These are phyloP conservation scores for Scomberomorus guttatus DNA, from an alignment of 2,797 vertebrate genomes.

Conservation along the genomic window DNA sequence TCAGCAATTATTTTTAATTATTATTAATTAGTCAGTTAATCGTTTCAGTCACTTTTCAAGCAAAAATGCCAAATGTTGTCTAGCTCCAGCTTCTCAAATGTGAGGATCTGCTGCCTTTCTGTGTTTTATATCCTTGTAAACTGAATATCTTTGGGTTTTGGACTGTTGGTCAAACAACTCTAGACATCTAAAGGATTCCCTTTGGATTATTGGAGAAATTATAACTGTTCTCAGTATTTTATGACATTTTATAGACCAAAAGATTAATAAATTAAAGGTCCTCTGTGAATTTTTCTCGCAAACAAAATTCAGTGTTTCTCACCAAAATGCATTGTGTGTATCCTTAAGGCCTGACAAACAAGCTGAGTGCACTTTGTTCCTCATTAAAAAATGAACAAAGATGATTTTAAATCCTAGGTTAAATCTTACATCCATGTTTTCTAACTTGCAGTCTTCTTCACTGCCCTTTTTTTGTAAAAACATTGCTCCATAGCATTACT, in stretches of 20 bases:
- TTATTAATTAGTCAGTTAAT: conserved; percentile 4
- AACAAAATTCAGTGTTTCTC: background rate
- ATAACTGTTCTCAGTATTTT: background rate
- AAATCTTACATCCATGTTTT: background rate
- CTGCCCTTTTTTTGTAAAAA: background rate
- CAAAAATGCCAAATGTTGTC: too few species aligned
- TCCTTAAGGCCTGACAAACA: background rate
- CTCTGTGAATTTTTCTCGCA: background rate
- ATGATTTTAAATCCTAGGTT: background rate
- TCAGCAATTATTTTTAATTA: too few species aligned
- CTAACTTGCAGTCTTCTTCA: background rate
- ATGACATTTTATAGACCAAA: background rate
- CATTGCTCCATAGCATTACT: background rate
- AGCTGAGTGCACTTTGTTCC: background rate
- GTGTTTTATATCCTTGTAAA: background rate
- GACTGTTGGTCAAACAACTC: background rate
- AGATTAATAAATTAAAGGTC: background rate
- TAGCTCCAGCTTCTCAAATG: background rate
- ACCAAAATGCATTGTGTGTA: background rate
- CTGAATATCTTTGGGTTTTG: background rate
- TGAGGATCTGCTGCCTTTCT: background rate
- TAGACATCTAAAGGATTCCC: background rate
- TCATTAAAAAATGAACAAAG: background rate
- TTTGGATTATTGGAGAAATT: too few species aligned
- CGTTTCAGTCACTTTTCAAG: background rate